Evolutionary conservation across 30 jellyfish, hydroid and myxozoan genomes (phyloP), one percentile per base, ranked within the genome.

Genomic region (Mastigias papua): DNA sequence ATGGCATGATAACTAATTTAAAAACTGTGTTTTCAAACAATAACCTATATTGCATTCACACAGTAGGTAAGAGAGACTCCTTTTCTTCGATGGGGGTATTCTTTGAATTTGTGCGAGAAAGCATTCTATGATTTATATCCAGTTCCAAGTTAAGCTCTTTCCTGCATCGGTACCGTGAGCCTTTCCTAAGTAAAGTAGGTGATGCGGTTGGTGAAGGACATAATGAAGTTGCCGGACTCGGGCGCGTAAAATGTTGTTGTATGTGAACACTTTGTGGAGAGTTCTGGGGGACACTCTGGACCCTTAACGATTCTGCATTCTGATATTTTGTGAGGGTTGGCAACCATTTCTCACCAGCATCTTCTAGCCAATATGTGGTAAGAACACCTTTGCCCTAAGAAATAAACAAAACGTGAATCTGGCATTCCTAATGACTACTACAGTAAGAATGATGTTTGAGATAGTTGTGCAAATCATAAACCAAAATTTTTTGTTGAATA

Each of bases 341-440:
- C 51, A 28, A 31, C 83, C 81, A 85, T 31, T 42, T 60, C 19
- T 80, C 95, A 28, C 63, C 94, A 23, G 73, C 86, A 31, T 71
- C 94, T 5, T 75, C 68, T 1, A 93, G 84, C 98, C 98, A 93
- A 63, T 73, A 93, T 1, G 98, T 93, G 9, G 76, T 70, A 1
- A 82, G 86, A 35, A 58, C 79, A 34, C 98, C 98, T 68, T 83
- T 88, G 46, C 98, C 98, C 98, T 93, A 48, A 25, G 64, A 49
- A 48, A 33, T 7, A 48, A 73, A 28, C 21, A 19, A 10, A 11
- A 37, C 54, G 11, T 37, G 54, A 37, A 37, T 37, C 5, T 11
- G 5, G 54, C 54, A 37, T 37, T 37, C 11, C 54, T 11, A 3
- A 37, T 11, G n/a, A n/a, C n/a, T n/a, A n/a, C n/a, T n/a, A n/a